A percentile compares a stretch with the other conserved stretches of the same genome.
Evolutionary conservation across 2,113 vertebrate genomes (phyloP).

Genomic region (Fregata magnificens): DNA sequence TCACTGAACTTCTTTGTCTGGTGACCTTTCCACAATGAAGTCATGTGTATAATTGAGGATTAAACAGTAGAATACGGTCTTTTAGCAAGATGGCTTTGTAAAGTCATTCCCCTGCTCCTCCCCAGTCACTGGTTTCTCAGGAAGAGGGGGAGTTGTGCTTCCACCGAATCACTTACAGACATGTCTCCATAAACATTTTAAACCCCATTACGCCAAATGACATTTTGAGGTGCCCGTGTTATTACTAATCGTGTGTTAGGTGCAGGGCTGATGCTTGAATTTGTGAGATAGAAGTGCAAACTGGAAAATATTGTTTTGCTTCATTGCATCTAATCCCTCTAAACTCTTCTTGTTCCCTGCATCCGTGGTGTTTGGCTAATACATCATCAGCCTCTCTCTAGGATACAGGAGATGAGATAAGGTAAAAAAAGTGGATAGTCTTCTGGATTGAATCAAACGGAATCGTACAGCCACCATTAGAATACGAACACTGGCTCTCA

Average conservation of each 20-base stretch:
- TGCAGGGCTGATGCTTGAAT: background rate
- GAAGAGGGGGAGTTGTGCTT: background rate
- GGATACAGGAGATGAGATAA: background rate
- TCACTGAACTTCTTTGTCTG: constrained; percentile 11
- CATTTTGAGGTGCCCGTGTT: background rate
- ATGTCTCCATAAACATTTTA: background rate
- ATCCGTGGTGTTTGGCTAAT: background rate
- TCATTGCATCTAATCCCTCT: background rate
- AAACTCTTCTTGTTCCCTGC: background rate
- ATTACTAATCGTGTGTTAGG: background rate
- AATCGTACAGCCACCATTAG: background rate
- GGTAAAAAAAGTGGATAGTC: background rate
- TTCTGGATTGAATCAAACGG: background rate
- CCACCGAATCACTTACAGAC: background rate
- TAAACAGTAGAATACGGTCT: background rate
- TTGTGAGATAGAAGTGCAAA: background rate
- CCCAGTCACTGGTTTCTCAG: background rate
- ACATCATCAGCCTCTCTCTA: background rate
- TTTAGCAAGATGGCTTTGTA: background rate
- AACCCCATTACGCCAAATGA: background rate
- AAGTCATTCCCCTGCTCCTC: background rate
- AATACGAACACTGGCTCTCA: background rate
- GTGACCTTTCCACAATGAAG: constrained; percentile 5
- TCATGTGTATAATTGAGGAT: constrained; percentile 30
- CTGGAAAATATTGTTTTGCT: background rate